Percentiles rank a stretch among this genome's conserved stretches.
These are phyloP conservation scores for Pogonomyrmex barbatus DNA, from an alignment of 1,140 invertebrate genomes.

Conservation along the genomic window DNA sequence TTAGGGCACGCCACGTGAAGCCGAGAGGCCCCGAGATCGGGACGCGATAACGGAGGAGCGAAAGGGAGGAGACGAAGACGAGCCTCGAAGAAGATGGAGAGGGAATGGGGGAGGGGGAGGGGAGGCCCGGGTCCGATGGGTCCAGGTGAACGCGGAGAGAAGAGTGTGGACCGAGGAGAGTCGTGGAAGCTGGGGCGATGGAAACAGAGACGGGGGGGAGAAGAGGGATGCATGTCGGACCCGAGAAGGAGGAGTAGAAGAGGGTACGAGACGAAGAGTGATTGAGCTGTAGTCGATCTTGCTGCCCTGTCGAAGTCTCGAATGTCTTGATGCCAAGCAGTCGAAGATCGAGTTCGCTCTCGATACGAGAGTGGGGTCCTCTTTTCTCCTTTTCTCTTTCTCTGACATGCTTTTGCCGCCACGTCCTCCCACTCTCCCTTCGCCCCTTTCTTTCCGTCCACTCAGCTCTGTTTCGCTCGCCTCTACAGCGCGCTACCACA, in stretches of 20 bases:
- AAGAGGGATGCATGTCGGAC: constrained; percentile 55
- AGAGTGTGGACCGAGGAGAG: constrained; percentile 45
- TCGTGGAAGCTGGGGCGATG: constrained; percentile 19
- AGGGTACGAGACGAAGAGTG: constrained; percentile 84
- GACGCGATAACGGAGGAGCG: constrained; percentile 76
- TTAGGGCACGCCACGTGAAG: constrained; percentile 85
- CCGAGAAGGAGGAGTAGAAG: constrained; percentile 60
- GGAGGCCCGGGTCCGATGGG: constrained; percentile 50
- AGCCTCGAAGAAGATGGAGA: constrained; percentile 58
- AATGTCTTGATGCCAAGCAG: constrained; percentile 84
- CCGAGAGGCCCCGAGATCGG: constrained; percentile 81
- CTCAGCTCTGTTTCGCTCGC: constrained; percentile 19
- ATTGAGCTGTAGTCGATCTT: constrained; percentile 86
- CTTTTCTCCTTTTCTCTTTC: constrained; percentile 48
- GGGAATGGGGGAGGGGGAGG: constrained; percentile 63
- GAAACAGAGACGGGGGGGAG: constrained; percentile 17
- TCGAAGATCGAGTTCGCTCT: constrained; percentile 83
- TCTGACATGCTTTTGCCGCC: constrained; percentile 39
- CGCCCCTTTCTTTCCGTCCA: background rate
- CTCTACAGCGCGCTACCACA: constrained; percentile 40
- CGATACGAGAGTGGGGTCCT: constrained; percentile 73
- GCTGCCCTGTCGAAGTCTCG: constrained; percentile 83
- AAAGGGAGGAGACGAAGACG: constrained; percentile 50
- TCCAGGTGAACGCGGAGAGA: constrained; percentile 44
- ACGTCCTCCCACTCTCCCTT: background rate